A percentile compares a stretch with the other conserved stretches of the same genome.
Evolutionary conservation across 2,113 vertebrate genomes (phyloP).

Genomic region (Micronisus gabar): DNA sequence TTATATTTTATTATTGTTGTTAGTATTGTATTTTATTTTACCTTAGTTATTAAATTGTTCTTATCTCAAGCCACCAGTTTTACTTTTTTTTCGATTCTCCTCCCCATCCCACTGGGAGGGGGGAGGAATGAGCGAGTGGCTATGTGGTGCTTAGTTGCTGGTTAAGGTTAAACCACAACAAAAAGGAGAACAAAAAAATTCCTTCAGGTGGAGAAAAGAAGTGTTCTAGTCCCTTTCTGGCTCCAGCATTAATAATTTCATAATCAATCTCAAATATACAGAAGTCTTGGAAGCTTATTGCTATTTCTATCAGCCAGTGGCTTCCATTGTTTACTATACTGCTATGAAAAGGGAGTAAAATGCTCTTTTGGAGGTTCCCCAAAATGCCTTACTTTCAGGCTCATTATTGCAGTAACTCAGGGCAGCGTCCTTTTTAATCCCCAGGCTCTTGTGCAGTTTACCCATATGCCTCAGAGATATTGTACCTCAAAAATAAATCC

Average conservation of each 20-base stretch:
- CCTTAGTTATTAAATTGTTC: no score
- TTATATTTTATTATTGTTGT: no score
- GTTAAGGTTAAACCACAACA: no score
- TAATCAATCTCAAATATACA: background rate
- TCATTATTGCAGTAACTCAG: background rate
- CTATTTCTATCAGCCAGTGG: background rate
- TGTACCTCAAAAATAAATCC: background rate
- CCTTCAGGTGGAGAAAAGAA: background rate
- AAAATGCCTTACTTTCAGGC: background rate
- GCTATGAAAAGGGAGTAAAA: background rate
- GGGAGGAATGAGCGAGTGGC: no score
- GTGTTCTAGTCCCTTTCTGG: background rate
- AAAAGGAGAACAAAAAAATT: background rate
- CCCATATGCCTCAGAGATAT: background rate
- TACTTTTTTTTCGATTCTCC: no score
- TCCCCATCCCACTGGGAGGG: no score
- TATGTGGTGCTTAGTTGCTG: no score
- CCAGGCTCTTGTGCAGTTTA: background rate
- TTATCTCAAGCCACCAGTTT: no score
- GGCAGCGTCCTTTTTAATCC: background rate
- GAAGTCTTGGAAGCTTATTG: background rate
- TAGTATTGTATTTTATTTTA: no score
- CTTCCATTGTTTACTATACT: background rate
- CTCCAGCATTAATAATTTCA: background rate
- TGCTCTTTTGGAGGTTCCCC: background rate